These are phyloP conservation scores for Megalops atlanticus DNA, from an alignment of 2,113 vertebrate species.

Conservation along the genomic window DNA sequence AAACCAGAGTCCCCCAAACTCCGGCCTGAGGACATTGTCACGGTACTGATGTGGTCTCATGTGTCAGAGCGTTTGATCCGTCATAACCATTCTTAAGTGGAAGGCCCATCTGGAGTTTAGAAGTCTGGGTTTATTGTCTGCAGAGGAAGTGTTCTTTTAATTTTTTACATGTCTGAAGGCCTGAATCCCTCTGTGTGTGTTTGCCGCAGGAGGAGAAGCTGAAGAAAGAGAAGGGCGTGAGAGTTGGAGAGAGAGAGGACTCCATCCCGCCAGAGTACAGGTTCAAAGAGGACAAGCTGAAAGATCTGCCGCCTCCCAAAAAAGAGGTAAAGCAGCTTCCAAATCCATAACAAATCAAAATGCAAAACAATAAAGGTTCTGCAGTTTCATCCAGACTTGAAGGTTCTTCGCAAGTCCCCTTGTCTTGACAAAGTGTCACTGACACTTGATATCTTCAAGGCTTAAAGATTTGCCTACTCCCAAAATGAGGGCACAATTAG, in stretches of 20 bases:
- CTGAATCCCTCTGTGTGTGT: not conserved
- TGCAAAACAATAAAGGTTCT: not conserved
- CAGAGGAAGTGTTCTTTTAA: too few relatives aligned
- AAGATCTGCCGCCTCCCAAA: slow-evolving; percentile 39
- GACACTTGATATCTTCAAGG: too few relatives aligned
- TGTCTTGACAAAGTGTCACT: too few relatives aligned
- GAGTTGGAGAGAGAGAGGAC: slow-evolving; percentile 52
- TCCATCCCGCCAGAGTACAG: slow-evolving; percentile 46
- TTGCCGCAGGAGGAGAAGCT: slow-evolving; percentile 36
- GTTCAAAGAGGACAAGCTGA: slow-evolving; percentile 37
- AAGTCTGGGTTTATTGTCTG: not conserved
- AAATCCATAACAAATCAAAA: too few relatives aligned
- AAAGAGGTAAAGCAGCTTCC: not conserved
- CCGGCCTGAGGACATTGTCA: slow-evolving; percentile 43
- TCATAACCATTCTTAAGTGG: too few relatives aligned
- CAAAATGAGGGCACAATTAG: too few relatives aligned
- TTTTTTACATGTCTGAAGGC: not conserved
- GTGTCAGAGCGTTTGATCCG: not conserved
- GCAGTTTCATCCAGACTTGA: too few relatives aligned
- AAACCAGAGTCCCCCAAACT: slow-evolving; percentile 39
- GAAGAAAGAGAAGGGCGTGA: slow-evolving; percentile 41
- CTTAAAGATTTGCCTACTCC: slow-evolving; percentile 35
- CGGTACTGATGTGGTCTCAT: slow-evolving; percentile 28
- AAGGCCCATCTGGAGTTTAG: not conserved
- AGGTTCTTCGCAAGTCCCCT: too few relatives aligned